A percentile compares a stretch with the other conserved stretches of the same genome.
Conservation (phyloP, 1,140 invertebrate species). For the Bathynomus jamesi region DNA sequence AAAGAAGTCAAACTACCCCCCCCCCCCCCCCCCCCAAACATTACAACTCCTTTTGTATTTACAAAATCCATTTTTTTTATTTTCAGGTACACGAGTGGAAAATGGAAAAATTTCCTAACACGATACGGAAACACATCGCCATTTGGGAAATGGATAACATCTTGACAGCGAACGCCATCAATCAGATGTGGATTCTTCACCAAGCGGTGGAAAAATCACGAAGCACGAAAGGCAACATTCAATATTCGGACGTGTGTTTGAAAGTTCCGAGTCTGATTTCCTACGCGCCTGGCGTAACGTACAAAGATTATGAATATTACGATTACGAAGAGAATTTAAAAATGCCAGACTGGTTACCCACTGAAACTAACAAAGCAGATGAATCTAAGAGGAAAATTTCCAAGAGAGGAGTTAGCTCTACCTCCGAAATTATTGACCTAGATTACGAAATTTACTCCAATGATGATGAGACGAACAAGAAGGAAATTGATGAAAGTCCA, state of each 20-base stretch:
- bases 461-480: not conserved
- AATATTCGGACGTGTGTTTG: constrained; percentile 22
- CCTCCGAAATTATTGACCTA: no score
- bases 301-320: no score
- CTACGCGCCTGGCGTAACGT: not conserved
- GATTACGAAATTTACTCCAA: no score
- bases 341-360: no score
- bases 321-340: no score
- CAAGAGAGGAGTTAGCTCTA: no score
- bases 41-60: no score
- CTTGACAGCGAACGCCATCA: constrained; percentile 50
- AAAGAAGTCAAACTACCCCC: no score
- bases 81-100: constrained; percentile 55
- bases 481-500: not conserved
- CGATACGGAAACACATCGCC: constrained; percentile 53
- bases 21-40: no score
- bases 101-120: constrained; percentile 55
- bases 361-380: no score
- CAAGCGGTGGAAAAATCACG: not conserved
- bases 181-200: constrained; percentile 41
- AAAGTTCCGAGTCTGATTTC: constrained; percentile 26
- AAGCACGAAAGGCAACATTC: constrained; percentile 8
- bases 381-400: no score
- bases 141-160: constrained; percentile 59
- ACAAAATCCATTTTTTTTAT: no score